Conservation (phyloP, 37 sponge, comb jelly and placozoan genomes). For the Corticium candelabrum region DNA sequence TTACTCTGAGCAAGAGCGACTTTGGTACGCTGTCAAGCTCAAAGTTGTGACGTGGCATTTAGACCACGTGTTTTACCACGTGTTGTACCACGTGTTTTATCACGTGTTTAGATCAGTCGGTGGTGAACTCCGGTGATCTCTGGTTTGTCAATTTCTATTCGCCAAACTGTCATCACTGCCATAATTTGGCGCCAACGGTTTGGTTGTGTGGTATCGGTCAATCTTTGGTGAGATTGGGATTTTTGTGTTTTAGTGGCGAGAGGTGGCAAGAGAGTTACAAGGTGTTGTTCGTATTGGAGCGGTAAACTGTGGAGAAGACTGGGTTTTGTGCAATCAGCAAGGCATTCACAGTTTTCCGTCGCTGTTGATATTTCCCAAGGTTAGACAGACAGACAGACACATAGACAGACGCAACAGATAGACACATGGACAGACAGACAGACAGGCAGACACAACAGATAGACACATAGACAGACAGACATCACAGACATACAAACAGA, state of each 20-base stretch:
- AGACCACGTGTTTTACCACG: too few species aligned
- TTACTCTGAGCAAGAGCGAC: conserved; percentile 25
- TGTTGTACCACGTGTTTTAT: too few species aligned
- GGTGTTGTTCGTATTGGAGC: conserved; percentile 33
- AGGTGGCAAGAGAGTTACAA: conserved; percentile 31
- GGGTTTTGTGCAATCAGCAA: conserved; percentile 18
- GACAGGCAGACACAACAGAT: too few species aligned
- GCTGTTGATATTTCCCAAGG: conserved; percentile 14
- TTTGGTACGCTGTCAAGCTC: conserved; percentile 6
- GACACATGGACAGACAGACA: too few species aligned
- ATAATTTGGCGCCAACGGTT: conserved; percentile 25
- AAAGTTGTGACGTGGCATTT: too few species aligned
- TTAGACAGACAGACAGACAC: background rate
- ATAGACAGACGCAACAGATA: too few species aligned
- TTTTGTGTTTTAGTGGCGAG: conserved; percentile 21
- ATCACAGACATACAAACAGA: too few species aligned
- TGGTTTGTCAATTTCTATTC: conserved; percentile 47
- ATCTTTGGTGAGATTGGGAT: background rate
- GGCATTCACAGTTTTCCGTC: conserved; percentile 23
- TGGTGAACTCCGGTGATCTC: background rate
- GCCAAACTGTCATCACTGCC: conserved; percentile 29
- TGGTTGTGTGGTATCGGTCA: background rate
- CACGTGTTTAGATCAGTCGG: background rate
- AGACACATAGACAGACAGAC: too few species aligned
- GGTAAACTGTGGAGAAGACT: conserved; percentile 26